A percentile compares a stretch with the other conserved stretches of the same genome.
These are phyloP conservation scores for Chitala chitala DNA, from an alignment of 2,113 vertebrate genomes.

Conservation along the genomic window DNA sequence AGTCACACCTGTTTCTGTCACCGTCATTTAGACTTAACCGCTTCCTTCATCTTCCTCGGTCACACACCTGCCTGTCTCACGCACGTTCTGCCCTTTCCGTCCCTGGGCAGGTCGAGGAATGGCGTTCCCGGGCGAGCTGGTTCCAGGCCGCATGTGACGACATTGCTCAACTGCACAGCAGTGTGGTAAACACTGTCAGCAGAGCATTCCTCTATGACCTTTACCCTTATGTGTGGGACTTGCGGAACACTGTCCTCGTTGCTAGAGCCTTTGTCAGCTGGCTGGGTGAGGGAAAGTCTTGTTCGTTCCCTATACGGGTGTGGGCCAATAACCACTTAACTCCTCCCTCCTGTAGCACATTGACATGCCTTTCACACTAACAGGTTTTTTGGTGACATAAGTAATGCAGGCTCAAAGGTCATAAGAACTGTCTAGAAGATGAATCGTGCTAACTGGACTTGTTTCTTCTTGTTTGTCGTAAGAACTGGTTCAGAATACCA, in stretches of 20 bases:
- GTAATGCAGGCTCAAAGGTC: no score
- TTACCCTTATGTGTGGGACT: slow-evolving; percentile 79
- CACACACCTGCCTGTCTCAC: slow-evolving; percentile 1
- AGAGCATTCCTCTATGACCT: slow-evolving; percentile 74
- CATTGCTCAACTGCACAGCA: slow-evolving; percentile 63
- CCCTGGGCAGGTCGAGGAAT: slow-evolving; percentile 49
- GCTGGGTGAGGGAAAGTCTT: slow-evolving; percentile 60
- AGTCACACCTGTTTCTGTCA: neutral
- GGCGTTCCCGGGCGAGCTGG: slow-evolving; percentile 58
- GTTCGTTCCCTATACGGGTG: neutral
- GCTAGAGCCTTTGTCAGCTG: slow-evolving; percentile 72
- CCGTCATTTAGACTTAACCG: neutral
- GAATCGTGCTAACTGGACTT: no score
- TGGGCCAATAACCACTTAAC: neutral
- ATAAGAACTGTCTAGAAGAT: no score
- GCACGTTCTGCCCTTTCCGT: neutral
- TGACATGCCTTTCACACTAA: no score
- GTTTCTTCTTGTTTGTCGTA: no score
- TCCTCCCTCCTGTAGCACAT: no score
- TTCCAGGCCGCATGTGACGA: slow-evolving; percentile 64
- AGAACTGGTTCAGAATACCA: no score
- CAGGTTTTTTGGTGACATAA: no score
- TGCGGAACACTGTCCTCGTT: slow-evolving; percentile 71
- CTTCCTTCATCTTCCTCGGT: neutral
- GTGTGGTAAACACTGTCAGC: slow-evolving; percentile 62